phyloP scores from a whole-genome alignment of 2,888 invertebrate genomes.

The Portevinia maculata region DNA sequence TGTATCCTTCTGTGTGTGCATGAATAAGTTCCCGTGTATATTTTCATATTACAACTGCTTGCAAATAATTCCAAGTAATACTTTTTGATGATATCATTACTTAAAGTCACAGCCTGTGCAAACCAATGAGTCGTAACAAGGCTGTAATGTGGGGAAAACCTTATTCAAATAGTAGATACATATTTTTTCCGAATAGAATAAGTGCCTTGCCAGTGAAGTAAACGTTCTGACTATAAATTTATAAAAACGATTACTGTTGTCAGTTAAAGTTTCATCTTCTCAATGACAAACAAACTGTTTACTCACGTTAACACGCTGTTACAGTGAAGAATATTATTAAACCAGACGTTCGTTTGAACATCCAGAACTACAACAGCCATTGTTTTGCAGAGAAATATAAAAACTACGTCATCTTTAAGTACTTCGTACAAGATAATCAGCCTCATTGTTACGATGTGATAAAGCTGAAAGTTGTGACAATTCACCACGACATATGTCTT shows the following conservation, averaged over 20 bases:
- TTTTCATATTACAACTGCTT: no score
- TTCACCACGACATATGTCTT: slow-evolving; percentile 6
- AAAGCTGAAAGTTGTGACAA: slow-evolving; percentile 37
- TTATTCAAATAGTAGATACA: no score
- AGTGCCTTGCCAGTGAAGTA: no score
- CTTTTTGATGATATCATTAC: no score
- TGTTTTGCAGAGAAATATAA: slow-evolving; percentile 11
- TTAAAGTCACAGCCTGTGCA: no score
- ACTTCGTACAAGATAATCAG: slow-evolving; percentile 15
- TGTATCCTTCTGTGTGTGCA: no score
- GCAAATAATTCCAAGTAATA: no score
- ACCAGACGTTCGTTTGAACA: not conserved
- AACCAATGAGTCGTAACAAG: no score
- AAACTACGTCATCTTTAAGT: slow-evolving; percentile 20
- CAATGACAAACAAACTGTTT: slow-evolving; percentile 28
- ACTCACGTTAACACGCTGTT: slow-evolving; percentile 24
- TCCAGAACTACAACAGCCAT: slow-evolving; percentile 8
- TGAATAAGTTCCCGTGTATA: no score
- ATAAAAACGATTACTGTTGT: not conserved
- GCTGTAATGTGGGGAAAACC: no score
- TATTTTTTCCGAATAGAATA: no score
- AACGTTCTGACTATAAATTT: not conserved
- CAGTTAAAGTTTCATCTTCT: slow-evolving; percentile 6
- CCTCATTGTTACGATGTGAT: slow-evolving; percentile 26
- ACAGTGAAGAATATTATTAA: slow-evolving; percentile 3